Base-by-base conservation (phyloP, 1,140 invertebrate species). In the Lerema accius region DNA sequence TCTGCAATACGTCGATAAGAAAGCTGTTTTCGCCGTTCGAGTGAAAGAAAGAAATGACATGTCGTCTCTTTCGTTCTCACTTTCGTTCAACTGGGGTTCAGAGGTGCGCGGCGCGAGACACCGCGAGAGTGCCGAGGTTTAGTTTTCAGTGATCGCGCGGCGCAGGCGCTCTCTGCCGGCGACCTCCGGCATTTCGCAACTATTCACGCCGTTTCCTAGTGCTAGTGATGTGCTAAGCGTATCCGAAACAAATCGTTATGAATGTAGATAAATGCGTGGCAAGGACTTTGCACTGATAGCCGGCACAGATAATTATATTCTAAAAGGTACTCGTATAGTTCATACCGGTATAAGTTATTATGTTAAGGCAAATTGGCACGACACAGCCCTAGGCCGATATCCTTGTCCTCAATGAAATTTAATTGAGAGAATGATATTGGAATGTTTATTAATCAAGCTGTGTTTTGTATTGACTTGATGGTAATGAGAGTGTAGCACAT, bases 141-240 rank as follows among this genome's bases (percentile, higher is more conserved):
- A 84, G 87, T 90, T 88, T 87, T 83, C 79, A 83, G 78, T 82
- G 76, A 78, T 76, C 84, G 72, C 80, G 87, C 85, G 77, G 64
- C 71, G 76, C 60, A 76, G 81, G 71, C 81, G 80, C 81, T 80
- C 80, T 84, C 76, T 77, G 73, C 53, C 71, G 80, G 73, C 80
- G 82, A 84, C 80, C 82, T 84, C 82, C 66, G 74, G 46, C 55
- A 61, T 81, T 76, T 75, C 72, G 72, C 58, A 75, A 78, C 69
- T 42, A 55, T 50, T 39, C 58, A 60, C 55, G 42, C 61, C 56
- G 71, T 79, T 80, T 82, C 74, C 77, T 85, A 79, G 86, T 89
- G 84, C 51, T 80, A 78, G 84, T 86, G 84, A 73, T 82, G 83
- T 85, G 83, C 72, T 69, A 69, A 79, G 45, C 66, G 68, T 64